Base-by-base conservation (phyloP, 1,140 invertebrate genomes). In the Hylaeus volcanicus region DNA sequence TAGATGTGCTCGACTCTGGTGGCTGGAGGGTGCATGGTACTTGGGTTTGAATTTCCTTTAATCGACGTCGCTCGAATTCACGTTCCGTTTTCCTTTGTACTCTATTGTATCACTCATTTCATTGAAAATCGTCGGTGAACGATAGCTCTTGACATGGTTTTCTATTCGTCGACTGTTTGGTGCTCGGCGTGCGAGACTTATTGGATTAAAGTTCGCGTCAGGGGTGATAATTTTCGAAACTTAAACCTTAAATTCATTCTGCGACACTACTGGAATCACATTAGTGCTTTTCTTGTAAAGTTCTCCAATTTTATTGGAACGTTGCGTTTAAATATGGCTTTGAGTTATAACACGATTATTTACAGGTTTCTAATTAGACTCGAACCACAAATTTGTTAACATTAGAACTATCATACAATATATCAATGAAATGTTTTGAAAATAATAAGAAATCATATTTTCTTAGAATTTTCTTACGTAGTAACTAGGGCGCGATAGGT, bases 1-100 rank as follows among this genome's bases (percentile, higher is more conserved):
- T 79, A 65, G 61, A 74, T n/a, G 51, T 74, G 15, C 70, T 56
- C 43, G 6, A 26, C 9, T 77, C 5, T 51, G 63, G 53, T 37
- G 53, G 8, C 43, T 12, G 41, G 55, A 48, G 26, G 41, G 65
- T 15, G 48, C 37, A 61, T 14, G 58, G 61, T 39, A 5, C 60
- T 79, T 11, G n/a, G 64, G 69, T 45, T 61, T 12, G 60, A 45
- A 63, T 79, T 74, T 65, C 61, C 61, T 74, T 56, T 74, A 79
- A 79, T 73, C 70, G 77, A 65, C 12, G 14, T 58, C 45, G 5
- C 39, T 8, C n/a, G 69, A 26, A 71, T 60, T 51, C 55, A 15
- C 69, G 41, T 55, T n/a, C 37, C 58, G 48, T 74, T 41, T 26
- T 3, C 60, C 60, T 79, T 79, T 73, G 53, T 39, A 6, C n/a